Percentiles rank a stretch among this genome's conserved stretches.
Conservation (phyloP, 2,888 invertebrate species). For the Coleophora deauratella region DNA sequence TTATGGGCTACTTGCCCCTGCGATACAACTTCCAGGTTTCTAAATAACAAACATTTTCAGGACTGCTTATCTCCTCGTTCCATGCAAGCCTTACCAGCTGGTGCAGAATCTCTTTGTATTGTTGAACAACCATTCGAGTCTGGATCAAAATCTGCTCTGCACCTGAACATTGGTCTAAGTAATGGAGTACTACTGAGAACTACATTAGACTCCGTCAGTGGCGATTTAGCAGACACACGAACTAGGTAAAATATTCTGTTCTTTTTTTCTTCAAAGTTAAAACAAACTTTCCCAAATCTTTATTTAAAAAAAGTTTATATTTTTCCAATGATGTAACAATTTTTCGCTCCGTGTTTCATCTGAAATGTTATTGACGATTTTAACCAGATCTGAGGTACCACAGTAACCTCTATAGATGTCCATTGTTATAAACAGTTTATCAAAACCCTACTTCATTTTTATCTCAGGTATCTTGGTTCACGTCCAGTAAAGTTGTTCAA, state of each 20-base stretch:
- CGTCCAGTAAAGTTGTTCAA: conserved; percentile 96
- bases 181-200: conserved; percentile 96
- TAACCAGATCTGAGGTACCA: conserved; percentile 23
- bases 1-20: too few species aligned
- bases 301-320: too few species aligned
- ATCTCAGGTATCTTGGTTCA: conserved; percentile 88
- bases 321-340: conserved; percentile 20
- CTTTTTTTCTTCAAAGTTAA: too few species aligned
- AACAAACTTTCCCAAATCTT: too few species aligned
- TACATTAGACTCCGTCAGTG: conserved; percentile 95
- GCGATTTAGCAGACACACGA: conserved; percentile 96
- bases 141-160: conserved; percentile 83
- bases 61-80: conserved; percentile 96
- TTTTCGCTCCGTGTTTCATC: conserved; percentile 76
- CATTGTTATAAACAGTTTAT: too few species aligned
- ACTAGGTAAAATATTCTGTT: conserved; percentile 81
- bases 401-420: neutral
- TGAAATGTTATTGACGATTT: conserved; percentile 74
- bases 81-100: conserved; percentile 96
- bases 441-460: conserved; percentile 2
- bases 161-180: conserved; percentile 97
- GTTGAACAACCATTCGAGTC: conserved; percentile 86
- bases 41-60: conserved; percentile 39
- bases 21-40: neutral
- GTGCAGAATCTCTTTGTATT: conserved; percentile 97